Evolutionary conservation across 2,113 vertebrate species (phyloP).

Genomic region (Nothobranchius furzeri): DNA sequence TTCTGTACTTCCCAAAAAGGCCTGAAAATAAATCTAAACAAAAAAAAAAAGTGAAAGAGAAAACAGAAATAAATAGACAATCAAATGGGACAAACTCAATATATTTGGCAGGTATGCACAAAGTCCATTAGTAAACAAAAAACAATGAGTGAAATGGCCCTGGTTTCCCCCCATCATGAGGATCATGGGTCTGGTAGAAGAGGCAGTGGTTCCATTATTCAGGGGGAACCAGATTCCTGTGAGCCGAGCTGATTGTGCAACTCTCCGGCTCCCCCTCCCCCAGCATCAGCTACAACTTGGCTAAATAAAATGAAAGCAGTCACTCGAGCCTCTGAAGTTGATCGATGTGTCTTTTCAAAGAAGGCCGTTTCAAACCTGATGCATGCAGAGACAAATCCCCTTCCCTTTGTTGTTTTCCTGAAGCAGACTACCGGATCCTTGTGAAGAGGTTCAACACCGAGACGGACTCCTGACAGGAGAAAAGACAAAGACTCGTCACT

Average conservation of each 20-base stretch:
- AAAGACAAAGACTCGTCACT: background rate
- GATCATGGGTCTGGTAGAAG: slow-evolving; percentile 34
- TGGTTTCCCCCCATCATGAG: slow-evolving; percentile 14
- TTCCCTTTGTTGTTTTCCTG: slow-evolving; percentile 16
- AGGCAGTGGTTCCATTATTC: slow-evolving; percentile 31
- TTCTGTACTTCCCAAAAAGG: too few species aligned
- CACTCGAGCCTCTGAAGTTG: slow-evolving; percentile 25
- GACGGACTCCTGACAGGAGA: slow-evolving; percentile 83
- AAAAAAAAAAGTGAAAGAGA: background rate
- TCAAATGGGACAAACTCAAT: slow-evolving; percentile 60
- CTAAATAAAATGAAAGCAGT: slow-evolving; percentile 34
- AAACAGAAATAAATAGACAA: slow-evolving; percentile 68
- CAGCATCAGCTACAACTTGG: slow-evolving; percentile 43
- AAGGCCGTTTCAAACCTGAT: slow-evolving; percentile 9
- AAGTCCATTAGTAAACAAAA: slow-evolving; percentile 65
- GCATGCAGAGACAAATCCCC: slow-evolving; percentile 40
- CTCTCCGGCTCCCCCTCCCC: slow-evolving; percentile 13
- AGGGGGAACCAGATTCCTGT: slow-evolving; percentile 43
- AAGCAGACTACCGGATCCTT: slow-evolving; percentile 86
- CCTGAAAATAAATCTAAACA: background rate
- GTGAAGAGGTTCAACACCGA: slow-evolving; percentile 96
- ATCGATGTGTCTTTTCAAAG: slow-evolving; percentile 33
- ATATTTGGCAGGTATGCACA: slow-evolving; percentile 76
- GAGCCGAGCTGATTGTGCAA: background rate
- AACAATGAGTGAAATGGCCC: slow-evolving; percentile 21